Evolutionary conservation across 2,113 vertebrate genomes (phyloP).

Genomic region (Strix aluco): DNA sequence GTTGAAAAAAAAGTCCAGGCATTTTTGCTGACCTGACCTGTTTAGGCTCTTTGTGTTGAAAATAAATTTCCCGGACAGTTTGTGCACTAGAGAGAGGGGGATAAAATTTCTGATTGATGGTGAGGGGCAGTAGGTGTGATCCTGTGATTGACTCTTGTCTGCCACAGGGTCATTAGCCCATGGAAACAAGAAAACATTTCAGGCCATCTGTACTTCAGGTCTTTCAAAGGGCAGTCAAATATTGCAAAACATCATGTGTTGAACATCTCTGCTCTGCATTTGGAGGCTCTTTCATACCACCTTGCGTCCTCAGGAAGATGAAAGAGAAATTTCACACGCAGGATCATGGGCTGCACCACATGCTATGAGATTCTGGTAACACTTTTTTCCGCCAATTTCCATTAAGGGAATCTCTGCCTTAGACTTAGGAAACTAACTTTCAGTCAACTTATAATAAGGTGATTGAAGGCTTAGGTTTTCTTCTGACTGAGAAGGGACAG

Average conservation of each 20-base stretch:
- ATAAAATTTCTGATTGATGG: neutral
- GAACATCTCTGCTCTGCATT: neutral
- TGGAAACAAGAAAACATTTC: neutral
- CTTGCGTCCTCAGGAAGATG: neutral
- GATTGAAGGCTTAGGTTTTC: neutral
- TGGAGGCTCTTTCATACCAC: neutral
- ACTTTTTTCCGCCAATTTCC: neutral
- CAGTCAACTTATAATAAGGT: neutral
- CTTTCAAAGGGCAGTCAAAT: neutral
- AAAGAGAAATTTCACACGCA: fast-evolving
- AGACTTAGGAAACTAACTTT: neutral
- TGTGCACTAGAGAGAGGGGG: neutral
- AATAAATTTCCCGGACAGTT: neutral
- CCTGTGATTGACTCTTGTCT: neutral
- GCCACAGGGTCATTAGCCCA: neutral
- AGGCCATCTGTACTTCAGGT: neutral
- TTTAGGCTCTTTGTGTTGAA: neutral
- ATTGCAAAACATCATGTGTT: fast-evolving
- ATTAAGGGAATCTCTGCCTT: neutral
- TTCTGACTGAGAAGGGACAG: neutral
- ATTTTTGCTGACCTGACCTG: neutral
- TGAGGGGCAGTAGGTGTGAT: neutral
- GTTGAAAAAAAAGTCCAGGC: neutral
- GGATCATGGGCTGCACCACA: neutral
- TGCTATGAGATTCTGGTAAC: neutral